phyloP scores from a whole-genome alignment of 1,140 invertebrate genomes.

The Colletes latitarsis region DNA sequence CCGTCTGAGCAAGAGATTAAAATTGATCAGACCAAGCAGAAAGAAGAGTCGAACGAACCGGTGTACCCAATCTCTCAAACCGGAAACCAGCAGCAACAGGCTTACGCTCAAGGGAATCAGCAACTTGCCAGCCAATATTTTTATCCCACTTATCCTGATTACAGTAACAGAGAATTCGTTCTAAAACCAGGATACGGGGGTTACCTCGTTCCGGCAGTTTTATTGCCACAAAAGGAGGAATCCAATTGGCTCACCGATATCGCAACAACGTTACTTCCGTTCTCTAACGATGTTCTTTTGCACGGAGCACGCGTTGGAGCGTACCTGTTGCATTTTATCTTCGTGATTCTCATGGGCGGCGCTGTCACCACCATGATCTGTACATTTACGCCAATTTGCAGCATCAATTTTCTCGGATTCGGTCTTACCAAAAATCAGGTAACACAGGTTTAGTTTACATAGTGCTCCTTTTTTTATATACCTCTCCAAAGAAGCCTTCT shows the following conservation, averaged over 20 bases:
- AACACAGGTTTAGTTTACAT: background rate
- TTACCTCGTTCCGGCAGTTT: conserved; percentile 65
- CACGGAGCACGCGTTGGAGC: conserved; percentile 46
- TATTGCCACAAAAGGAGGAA: conserved; percentile 24
- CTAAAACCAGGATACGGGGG: conserved; percentile 78
- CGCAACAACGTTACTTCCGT: conserved; percentile 44
- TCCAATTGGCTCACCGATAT: conserved; percentile 32
- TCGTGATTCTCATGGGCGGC: conserved; percentile 73
- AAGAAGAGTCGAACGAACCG: background rate
- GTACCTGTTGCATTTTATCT: conserved; percentile 47
- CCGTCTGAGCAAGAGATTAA: background rate
- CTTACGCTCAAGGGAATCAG: conserved; percentile 4
- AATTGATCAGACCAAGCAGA: background rate
- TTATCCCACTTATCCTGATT: conserved; percentile 62
- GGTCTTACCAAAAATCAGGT: conserved; percentile 71
- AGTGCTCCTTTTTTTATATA: too few relatives aligned
- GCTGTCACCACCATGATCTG: conserved; percentile 83
- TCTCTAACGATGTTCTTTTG: conserved; percentile 42
- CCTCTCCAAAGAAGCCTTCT: background rate
- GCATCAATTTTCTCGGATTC: conserved; percentile 82
- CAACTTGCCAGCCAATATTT: conserved; percentile 16
- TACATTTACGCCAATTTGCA: conserved; percentile 85
- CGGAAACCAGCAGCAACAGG: background rate
- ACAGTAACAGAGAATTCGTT: conserved; percentile 54
- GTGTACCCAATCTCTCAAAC: background rate